phyloP scores from a whole-genome alignment of 2,113 vertebrate genomes.

The Pimephales promelas region DNA sequence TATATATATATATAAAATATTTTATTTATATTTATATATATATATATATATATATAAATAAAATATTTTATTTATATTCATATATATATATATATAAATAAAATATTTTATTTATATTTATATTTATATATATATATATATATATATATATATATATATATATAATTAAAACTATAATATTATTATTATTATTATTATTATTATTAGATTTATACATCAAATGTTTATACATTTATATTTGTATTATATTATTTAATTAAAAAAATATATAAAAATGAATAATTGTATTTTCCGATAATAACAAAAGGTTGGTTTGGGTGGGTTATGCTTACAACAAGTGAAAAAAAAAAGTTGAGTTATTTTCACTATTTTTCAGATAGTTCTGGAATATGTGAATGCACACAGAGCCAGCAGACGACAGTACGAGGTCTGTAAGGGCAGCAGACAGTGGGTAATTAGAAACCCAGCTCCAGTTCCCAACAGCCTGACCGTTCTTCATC shows the following conservation, averaged over 20 bases:
- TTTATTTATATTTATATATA: too few relatives aligned
- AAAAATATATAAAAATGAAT: background rate
- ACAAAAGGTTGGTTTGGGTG: background rate
- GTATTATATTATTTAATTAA: background rate
- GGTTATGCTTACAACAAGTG: background rate
- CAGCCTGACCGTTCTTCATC: conserved; percentile 12
- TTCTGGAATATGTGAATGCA: background rate
- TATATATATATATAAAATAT: too few relatives aligned
- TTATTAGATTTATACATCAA: too few relatives aligned
- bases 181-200: too few relatives aligned
- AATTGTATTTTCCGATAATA: background rate
- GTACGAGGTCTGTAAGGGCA: background rate
- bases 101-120: too few relatives aligned
- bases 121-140: too few relatives aligned
- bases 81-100: too few relatives aligned
- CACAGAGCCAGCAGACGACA: background rate
- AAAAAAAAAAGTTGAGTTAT: background rate
- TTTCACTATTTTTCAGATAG: background rate
- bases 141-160: too few relatives aligned
- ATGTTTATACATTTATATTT: background rate
- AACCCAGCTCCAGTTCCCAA: background rate
- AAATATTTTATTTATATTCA: too few relatives aligned
- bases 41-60: too few relatives aligned
- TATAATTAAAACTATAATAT: too few relatives aligned
- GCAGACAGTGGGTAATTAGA: conserved; percentile 7